Base-by-base conservation (phyloP, 2,797 vertebrate species). In the Luscinia megarhynchos region DNA sequence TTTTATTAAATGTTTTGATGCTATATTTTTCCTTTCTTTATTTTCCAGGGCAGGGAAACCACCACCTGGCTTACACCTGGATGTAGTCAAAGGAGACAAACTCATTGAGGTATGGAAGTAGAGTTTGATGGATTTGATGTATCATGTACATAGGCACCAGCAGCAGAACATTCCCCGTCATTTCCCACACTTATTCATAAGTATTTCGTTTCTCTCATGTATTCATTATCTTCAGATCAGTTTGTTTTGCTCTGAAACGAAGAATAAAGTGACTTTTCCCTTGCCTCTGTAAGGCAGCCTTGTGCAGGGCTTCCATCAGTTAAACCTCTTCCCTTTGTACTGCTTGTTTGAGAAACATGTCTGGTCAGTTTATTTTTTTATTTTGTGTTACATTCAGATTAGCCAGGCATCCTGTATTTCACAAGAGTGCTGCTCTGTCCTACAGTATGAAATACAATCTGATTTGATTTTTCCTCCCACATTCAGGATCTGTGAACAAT, bases 41-140 rank as follows among this genome's bases (percentile, higher is more conserved):
- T 94, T 96, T 97, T 95, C 73, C 94, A 99, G 99, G 99, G 99
- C 99, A 96, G 99, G 99, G 23, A 99, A 99, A 89, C 99, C 99
- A 22, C 99, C 99, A 43, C 98, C 98, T n/a, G 99, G 99, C 78
- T 98, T 99, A 80, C 99, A 99, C 97, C 96, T 99, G 97, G 99
- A 99, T 94, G 99, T 99, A 87, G 99, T 99, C 96, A 99, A 99
- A 97, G 99, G 99, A 97, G 99, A 99, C 97, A 99, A 99, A 95
- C 98, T 99, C 75, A 98, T 99, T 95, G 99, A 99, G 99, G 99
- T 99, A 98, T 97, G 98, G 89, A 80, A 96, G 88, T 34, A 41
- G 67, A 29, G 54, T 50, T 40, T 78, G 24, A 5, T 84, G 40
- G 40, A 6, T 76, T 81, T 63, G 26, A 2, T 83, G 21, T 72